Evolutionary conservation across 2,797 vertebrate species (phyloP).

Genomic region (Pelobates cultripes): DNA sequence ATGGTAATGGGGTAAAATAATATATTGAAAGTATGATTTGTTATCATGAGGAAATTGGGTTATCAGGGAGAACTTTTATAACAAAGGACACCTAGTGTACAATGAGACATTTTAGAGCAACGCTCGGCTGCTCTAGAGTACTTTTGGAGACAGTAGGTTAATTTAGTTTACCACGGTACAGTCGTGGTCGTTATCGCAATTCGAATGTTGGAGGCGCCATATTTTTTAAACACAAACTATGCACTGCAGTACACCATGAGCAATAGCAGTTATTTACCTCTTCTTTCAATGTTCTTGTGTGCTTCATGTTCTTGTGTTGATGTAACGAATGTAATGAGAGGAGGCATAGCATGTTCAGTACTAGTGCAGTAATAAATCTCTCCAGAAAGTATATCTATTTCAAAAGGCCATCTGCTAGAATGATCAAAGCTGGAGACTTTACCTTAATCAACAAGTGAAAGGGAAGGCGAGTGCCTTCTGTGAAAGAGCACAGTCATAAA

Average conservation of each 20-base stretch:
- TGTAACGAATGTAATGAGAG: slow-evolving; percentile 22
- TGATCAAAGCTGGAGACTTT: slow-evolving; percentile 23
- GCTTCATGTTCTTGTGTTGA: background rate
- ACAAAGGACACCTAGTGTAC: too few relatives aligned
- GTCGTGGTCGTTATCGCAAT: too few relatives aligned
- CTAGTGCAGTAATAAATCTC: background rate
- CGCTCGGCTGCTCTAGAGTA: too few relatives aligned
- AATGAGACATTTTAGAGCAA: too few relatives aligned
- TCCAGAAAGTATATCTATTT: slow-evolving; percentile 33
- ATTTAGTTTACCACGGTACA: too few relatives aligned
- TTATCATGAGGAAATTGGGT: too few relatives aligned
- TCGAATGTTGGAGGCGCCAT: too few relatives aligned
- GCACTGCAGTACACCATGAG: background rate
- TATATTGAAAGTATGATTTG: too few relatives aligned
- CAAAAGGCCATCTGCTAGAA: slow-evolving; percentile 39
- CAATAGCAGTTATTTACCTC: background rate
- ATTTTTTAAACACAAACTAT: too few relatives aligned
- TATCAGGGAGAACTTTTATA: too few relatives aligned
- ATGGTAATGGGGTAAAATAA: too few relatives aligned
- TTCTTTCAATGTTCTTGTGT: background rate
- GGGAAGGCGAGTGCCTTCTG: slow-evolving; percentile 30
- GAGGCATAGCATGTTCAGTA: background rate
- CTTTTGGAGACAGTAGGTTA: too few relatives aligned
- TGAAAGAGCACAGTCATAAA: slow-evolving; percentile 1
- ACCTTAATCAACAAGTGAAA: slow-evolving; percentile 12